A percentile compares a stretch with the other conserved stretches of the same genome.
Conservation (phyloP, 2,797 vertebrate species). For the Benthosema pterotum region DNA sequence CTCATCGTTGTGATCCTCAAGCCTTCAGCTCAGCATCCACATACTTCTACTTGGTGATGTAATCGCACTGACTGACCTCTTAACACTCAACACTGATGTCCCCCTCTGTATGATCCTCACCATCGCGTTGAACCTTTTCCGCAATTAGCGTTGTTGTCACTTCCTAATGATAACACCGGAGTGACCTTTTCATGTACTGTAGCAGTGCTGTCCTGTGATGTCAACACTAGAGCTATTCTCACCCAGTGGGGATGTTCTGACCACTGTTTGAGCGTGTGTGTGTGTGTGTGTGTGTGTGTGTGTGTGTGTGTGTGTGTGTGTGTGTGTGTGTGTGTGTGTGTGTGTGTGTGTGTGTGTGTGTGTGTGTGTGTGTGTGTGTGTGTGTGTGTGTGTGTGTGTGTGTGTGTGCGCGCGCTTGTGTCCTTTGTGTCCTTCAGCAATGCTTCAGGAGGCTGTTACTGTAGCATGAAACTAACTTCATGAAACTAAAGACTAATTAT, state of each 20-base stretch:
- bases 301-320: background rate
- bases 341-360: background rate
- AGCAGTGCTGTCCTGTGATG: conserved; percentile 10
- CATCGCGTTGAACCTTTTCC: conserved; percentile 11
- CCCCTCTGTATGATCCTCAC: conserved; percentile 14
- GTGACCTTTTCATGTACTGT: conserved; percentile 14
- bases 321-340: background rate
- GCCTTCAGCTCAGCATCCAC: conserved; percentile 10
- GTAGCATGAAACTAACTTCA: too few species aligned
- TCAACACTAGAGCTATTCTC: conserved; percentile 21
- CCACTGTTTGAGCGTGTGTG: background rate
- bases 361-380: background rate
- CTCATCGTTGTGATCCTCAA: background rate
- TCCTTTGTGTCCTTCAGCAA: too few species aligned
- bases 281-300: background rate
- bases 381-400: background rate
- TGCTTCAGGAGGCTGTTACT: too few species aligned
- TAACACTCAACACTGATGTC: conserved; percentile 25
- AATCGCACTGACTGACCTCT: conserved; percentile 30
- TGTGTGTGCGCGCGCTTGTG: background rate
- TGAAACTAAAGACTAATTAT: too few species aligned
- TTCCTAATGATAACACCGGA: conserved; percentile 27
- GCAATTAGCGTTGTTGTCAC: conserved; percentile 33
- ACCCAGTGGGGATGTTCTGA: conserved; percentile 1
- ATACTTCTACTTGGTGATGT: conserved; percentile 28